Conservation (phyloP, 2,797 vertebrate species). For the Hydrolagus colliei region DNA sequence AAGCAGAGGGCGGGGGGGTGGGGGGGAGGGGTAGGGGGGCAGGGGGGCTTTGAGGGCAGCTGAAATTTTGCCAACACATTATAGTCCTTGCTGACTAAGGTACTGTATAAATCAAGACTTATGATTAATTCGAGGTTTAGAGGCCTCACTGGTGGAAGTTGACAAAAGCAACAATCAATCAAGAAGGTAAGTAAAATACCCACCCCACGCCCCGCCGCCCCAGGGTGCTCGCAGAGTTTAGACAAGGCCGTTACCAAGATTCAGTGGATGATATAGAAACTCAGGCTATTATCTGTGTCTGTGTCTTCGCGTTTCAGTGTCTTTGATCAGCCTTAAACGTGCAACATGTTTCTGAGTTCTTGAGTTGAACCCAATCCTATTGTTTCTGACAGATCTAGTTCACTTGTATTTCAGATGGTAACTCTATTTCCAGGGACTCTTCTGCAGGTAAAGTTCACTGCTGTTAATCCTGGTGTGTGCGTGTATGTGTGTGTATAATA, state of each 20-base stretch:
- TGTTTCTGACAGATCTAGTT: constrained; percentile 46
- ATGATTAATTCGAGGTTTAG: not conserved
- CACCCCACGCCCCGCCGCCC: too few species aligned
- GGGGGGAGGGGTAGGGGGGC: too few species aligned
- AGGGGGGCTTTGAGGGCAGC: not conserved
- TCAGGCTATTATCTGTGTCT: too few species aligned
- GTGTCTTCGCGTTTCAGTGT: not conserved
- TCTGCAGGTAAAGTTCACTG: constrained; percentile 47
- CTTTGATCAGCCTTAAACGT: not conserved
- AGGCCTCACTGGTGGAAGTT: not conserved
- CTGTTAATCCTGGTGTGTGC: constrained; percentile 1
- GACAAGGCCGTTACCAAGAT: too few species aligned
- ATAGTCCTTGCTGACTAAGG: not conserved
- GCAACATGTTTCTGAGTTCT: not conserved
- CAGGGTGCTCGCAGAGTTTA: too few species aligned
- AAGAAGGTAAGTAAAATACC: constrained; percentile 19
- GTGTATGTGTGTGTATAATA: not conserved
- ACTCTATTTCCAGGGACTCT: constrained; percentile 51
- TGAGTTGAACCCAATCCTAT: not conserved
- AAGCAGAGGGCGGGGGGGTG: not conserved
- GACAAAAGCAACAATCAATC: not conserved
- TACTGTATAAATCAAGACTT: not conserved
- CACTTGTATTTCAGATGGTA: constrained; percentile 56
- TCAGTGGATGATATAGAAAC: not conserved
- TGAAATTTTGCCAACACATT: too few species aligned